These are phyloP conservation scores for Bettongia penicillata DNA, from an alignment of 2,113 vertebrate species.

Conservation along the genomic window DNA sequence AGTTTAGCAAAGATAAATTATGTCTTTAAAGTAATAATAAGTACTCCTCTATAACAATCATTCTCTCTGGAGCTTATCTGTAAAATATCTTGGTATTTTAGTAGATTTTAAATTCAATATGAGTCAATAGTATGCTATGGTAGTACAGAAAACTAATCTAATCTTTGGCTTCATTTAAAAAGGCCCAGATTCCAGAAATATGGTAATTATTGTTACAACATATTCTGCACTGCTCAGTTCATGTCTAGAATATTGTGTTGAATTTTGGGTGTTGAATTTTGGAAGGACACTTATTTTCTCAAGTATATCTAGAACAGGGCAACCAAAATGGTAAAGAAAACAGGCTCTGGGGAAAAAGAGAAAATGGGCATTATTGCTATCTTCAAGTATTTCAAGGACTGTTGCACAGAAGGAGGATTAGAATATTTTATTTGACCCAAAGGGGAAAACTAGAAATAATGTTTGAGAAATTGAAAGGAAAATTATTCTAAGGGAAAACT, in stretches of 20 bases:
- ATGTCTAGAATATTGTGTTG: background rate
- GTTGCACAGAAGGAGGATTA: too few relatives aligned
- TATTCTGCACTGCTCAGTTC: too few relatives aligned
- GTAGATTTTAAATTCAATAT: background rate
- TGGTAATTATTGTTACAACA: too few relatives aligned
- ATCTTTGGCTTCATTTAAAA: background rate
- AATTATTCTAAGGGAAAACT: too few relatives aligned
- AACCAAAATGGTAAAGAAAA: background rate
- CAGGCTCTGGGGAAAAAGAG: too few relatives aligned
- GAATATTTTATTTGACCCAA: too few relatives aligned
- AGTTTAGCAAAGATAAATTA: background rate
- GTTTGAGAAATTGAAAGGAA: too few relatives aligned
- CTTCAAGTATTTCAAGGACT: too few relatives aligned
- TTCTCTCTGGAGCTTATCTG: background rate
- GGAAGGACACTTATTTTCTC: background rate
- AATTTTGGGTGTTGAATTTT: background rate
- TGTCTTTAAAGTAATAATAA: background rate
- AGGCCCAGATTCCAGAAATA: background rate
- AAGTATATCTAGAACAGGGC: background rate
- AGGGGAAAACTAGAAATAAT: too few relatives aligned
- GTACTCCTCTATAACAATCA: background rate
- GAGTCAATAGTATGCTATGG: background rate
- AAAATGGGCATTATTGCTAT: too few relatives aligned
- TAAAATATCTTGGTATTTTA: background rate
- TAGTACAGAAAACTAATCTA: background rate